Base-by-base conservation (phyloP, 2,888 invertebrate species). In the Cynaeus angustus region DNA sequence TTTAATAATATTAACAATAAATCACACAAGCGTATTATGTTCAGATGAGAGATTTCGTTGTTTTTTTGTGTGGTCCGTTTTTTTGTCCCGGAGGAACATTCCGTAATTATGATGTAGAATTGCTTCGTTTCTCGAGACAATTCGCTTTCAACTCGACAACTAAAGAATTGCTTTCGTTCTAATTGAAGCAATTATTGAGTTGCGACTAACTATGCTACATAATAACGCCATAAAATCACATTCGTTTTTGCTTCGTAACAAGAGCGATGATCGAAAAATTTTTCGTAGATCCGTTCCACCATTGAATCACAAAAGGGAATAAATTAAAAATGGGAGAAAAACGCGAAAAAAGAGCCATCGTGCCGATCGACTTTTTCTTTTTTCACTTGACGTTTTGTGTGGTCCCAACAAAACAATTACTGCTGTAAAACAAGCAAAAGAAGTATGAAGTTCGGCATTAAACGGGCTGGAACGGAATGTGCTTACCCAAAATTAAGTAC, bases 391-490 rank as follows among this genome's bases (percentile, higher is more conserved):
- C 48, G 30, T 14, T 21, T 48, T 61, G 61, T 61, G 61, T 61
- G 61, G 61, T 61, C 50, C 33, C 33, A 21, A 30, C 37, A 50
- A 61, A 61, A 61, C 61, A 59, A 59, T 59, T 59, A 59, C 59
- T 30, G 48, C 6, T 10, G 26, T 38, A 56, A 56, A 56, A 56
- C 56, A 56, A 56, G 46, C 41, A 46, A 46, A 59, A 46, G 12
- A 14, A 45, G 13, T n/a, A 45, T 13, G 14, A 16, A 58, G 43
- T 45, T 4, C 46, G 30, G 37, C 9, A 59, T 13, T 59, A 46
- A 61, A 61, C 61, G 50, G 61, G 33, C 61, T 61, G 61, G 61
- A 61, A 61, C 61, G 61, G 50, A 61, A 61, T 61, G 58, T 8
- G 45, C 45, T 41, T 9, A 33, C 21, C 2, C 21, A 3, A 21